Base-by-base conservation (phyloP, 1,140 invertebrate genomes). In the Pissodes strobi region DNA sequence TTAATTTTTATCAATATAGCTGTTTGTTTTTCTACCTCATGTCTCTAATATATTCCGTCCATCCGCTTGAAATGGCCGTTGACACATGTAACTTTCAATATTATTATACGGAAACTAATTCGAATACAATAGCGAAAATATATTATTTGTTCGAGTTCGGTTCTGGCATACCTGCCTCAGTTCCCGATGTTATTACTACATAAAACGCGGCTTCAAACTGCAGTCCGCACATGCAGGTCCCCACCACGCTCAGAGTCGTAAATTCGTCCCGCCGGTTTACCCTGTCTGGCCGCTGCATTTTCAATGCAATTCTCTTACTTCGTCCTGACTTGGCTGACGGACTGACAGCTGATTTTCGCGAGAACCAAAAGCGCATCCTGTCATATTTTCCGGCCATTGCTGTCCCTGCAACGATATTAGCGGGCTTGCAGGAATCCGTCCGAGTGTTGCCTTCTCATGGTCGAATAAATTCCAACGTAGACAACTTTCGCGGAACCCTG, bases 211-310 rank as follows among this genome's bases (percentile, higher is more conserved):
- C 69, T 74, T 71, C 70, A 75, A 74, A 75, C 72, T 76, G 72
- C 73, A 76, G 67, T 74, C 72, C 70, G 74, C 72, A 75, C 72
- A 76, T 76, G 75, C 75, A 76, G 71, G 69, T 74, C 70, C 69
- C 75, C 73, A 71, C 69, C 74, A 70, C 66, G 52, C 64, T 60
- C 56, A 66, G 71, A 73, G 74, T 76, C 75, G 75, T 76, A 76
- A 76, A 76, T 69, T 71, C 69, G 72, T 74, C 73, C 73, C 74
- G 66, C 67, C 30, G 59, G 49, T 27, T 37, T 51, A 18, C 19
- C 57, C 39, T 13, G 25, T 52, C 25, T 37, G 23, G 30, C 43
- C 69, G 67, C 64, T 74, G 72, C 73, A 74, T 52, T 64, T 52
- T 64, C 65, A 70, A 67, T 66, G 62, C 64, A 70, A 75, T 71